Evolutionary conservation across 2,113 vertebrate genomes (phyloP).

Genomic region (Dunckerocampus dactyliophorus): DNA sequence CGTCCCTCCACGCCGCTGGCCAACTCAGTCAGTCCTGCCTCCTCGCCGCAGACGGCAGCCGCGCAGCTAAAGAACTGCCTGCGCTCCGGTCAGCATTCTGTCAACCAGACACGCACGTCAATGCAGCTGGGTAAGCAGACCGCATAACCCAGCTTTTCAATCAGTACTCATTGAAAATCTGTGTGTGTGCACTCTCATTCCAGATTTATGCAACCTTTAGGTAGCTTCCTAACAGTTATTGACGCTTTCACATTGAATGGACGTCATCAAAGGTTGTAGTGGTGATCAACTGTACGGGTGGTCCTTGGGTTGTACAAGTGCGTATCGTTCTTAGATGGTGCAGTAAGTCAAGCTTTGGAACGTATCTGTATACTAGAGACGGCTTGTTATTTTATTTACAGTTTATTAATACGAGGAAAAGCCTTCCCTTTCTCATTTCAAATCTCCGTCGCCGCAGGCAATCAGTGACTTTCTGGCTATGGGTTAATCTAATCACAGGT

Average conservation of each 20-base stretch:
- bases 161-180: not conserved
- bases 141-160: not conserved
- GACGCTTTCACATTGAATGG: not conserved
- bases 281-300: no score
- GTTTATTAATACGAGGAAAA: not conserved
- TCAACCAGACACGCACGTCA: constrained; percentile 74
- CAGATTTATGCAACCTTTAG: not conserved
- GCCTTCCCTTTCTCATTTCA: not conserved
- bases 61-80: constrained; percentile 81
- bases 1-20: constrained; percentile 67
- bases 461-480: not conserved
- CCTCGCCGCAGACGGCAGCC: constrained; percentile 76
- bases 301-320: no score
- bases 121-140: constrained; percentile 80
- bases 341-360: no score
- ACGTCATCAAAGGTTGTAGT: not conserved
- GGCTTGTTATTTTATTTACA: not conserved
- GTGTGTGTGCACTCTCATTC: not conserved
- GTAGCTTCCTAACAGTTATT: no score
- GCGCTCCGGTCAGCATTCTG: constrained; percentile 76
- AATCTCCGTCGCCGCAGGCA: not conserved
- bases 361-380: no score
- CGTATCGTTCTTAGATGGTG: no score
- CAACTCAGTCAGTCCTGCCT: constrained; percentile 63
- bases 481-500: not conserved